These are phyloP conservation scores for Brachyalestes nurse DNA, from an alignment of 2,797 vertebrate species.

Conservation along the genomic window DNA sequence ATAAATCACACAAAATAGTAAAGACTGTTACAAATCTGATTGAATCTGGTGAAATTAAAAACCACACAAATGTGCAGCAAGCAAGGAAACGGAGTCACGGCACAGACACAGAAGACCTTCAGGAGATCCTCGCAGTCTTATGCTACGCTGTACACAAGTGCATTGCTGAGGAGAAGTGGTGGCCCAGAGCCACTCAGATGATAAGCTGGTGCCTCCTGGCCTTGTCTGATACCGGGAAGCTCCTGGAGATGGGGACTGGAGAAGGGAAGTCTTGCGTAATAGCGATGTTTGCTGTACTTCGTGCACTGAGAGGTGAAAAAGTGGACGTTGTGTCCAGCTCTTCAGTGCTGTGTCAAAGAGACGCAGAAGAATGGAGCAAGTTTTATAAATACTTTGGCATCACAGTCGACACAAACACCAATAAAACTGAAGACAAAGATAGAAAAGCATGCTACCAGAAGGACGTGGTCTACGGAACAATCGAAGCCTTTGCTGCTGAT, in stretches of 20 bases:
- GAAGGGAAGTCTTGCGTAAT: slow-evolving; percentile 67
- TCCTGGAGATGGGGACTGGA: slow-evolving; percentile 65
- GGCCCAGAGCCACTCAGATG: slow-evolving; percentile 62
- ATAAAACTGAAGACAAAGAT: slow-evolving; percentile 34
- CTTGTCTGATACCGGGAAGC: slow-evolving; percentile 53
- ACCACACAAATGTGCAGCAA: neutral
- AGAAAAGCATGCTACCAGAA: slow-evolving; percentile 41
- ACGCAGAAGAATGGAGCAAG: slow-evolving; percentile 37
- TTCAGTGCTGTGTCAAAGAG: slow-evolving; percentile 41
- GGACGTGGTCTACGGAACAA: slow-evolving; percentile 59
- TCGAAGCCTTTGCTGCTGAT: slow-evolving; percentile 62
- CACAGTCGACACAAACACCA: slow-evolving; percentile 35
- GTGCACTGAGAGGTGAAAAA: slow-evolving; percentile 44
- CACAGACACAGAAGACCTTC: slow-evolving; percentile 25
- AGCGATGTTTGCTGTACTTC: slow-evolving; percentile 63
- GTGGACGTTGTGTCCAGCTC: slow-evolving; percentile 55
- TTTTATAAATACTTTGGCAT: slow-evolving; percentile 44
- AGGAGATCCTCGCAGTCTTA: slow-evolving; percentile 23
- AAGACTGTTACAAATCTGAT: slow-evolving; percentile 25
- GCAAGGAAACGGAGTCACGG: neutral
- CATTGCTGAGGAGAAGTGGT: slow-evolving; percentile 23
- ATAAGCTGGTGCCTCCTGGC: slow-evolving; percentile 64
- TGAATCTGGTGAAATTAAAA: slow-evolving; percentile 5
- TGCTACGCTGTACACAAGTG: slow-evolving; percentile 32
- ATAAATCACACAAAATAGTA: slow-evolving; percentile 27